Percentiles rank a stretch among this genome's conserved stretches.
These are phyloP conservation scores for Cottus gobio DNA, from an alignment of 2,113 vertebrate species.

Conservation along the genomic window DNA sequence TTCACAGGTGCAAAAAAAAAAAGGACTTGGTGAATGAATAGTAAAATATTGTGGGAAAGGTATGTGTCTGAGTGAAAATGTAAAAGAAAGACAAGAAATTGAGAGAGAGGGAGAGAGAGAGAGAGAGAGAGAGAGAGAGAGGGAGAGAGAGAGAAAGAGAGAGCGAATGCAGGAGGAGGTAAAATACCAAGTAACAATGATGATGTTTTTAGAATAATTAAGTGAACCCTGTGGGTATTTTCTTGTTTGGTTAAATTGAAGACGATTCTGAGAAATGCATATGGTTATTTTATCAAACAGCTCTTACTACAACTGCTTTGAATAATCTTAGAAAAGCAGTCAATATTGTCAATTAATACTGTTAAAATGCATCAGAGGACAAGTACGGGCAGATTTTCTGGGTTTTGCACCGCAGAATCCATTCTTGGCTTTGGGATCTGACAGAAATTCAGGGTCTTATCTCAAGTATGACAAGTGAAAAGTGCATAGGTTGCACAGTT, in stretches of 20 bases:
- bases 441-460: conserved; percentile 72
- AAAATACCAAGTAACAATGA: neutral
- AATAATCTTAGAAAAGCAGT: conserved; percentile 47
- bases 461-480: conserved; percentile 46
- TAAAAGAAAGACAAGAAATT: conserved; percentile 5
- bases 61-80: conserved; percentile 16
- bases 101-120: conserved; percentile 11
- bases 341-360: conserved; percentile 55
- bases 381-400: conserved; percentile 54
- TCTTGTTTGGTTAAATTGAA: conserved; percentile 28
- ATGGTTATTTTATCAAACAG: conserved; percentile 2
- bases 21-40: conserved; percentile 53
- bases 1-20: conserved; percentile 72
- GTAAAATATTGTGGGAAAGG: conserved; percentile 39
- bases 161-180: conserved; percentile 2
- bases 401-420: conserved; percentile 44
- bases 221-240: neutral
- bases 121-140: conserved; percentile 1
- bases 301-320: conserved; percentile 27
- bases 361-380: conserved; percentile 55
- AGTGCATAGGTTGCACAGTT: conserved; percentile 40
- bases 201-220: neutral
- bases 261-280: conserved; percentile 40
- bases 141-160: conserved; percentile 6
- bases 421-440: conserved; percentile 63